Base-by-base conservation (phyloP, 1,140 invertebrate species). In the Eubasilissa regina region DNA sequence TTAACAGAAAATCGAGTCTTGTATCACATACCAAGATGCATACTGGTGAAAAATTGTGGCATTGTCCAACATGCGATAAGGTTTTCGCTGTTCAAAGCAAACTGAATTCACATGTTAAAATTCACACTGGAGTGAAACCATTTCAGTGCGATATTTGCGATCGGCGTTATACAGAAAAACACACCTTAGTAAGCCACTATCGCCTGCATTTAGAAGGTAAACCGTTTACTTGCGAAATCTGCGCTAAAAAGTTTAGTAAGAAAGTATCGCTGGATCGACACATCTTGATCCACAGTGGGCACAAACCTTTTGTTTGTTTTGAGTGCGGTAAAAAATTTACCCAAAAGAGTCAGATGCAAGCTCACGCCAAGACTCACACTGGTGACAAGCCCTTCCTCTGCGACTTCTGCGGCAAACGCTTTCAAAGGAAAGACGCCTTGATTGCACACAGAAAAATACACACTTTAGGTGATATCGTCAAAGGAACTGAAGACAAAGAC, bases 341-440 rank as follows among this genome's bases (percentile, higher is more conserved):
- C 0, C 89, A 92, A n/a, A 89, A 90, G 80, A 88, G 89, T 0
- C 88, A 92, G 75, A 83, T 93, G 12, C 90, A 90, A 7, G 89
- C 88, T n/a, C 92, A 93, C 80, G 84, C 89, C 13, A 86, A 90
- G 13, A 92, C 91, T 17, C 92, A 93, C 82, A 91, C 91, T 55
- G 92, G 91, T 12, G 91, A 91, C 76, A 90, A 92, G 45, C 92
- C 92, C 0, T 90, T 92, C 55, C 87, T 86, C 13, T 94, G 93
- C 83, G 87, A 91, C 45, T 85, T 92, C 0, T 94, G 93, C 82
- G 88, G 90, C 0, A 93, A 94, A 77, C 90, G 93, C 76, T 97
- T 97, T 83, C 81, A 82, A 48, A 64, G 81, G 12, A 82, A 82
- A 55, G 81, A 82, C 25, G 78, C 81, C 11, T 66, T 82, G 35